Percentiles rank a stretch among this genome's conserved stretches.
Conservation (phyloP, 1,140 invertebrate genomes). For the Parapsyche elsis region DNA sequence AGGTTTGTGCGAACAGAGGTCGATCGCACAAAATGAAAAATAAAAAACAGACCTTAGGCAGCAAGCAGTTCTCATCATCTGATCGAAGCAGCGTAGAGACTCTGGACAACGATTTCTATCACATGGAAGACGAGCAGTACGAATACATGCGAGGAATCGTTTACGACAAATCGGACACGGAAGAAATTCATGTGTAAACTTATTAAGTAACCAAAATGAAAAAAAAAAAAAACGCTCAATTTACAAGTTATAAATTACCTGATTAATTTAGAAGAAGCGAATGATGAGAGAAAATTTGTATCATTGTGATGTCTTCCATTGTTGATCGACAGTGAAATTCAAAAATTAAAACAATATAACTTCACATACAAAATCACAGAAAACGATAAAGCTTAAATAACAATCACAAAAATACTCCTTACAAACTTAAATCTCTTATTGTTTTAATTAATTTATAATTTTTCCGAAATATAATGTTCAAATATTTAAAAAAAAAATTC, state of each 20-base stretch:
- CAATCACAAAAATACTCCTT: too few species aligned
- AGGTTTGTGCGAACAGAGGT: constrained; percentile 65
- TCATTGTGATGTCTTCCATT: constrained; percentile 41
- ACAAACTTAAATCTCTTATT: too few species aligned
- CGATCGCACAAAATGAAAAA: constrained; percentile 67
- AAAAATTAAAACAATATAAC: too few species aligned
- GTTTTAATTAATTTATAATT: too few species aligned
- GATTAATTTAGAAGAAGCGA: not conserved
- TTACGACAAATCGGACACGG: constrained; percentile 47
- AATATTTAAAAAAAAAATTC: too few species aligned
- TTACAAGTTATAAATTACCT: constrained; percentile 25
- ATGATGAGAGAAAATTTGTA: not conserved
- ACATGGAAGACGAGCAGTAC: constrained; percentile 36
- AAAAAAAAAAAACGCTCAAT: not conserved
- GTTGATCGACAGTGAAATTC: constrained; percentile 6
- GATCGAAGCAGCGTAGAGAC: constrained; percentile 66
- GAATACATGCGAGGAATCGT: constrained; percentile 41
- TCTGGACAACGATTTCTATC: constrained; percentile 57
- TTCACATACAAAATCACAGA: too few species aligned
- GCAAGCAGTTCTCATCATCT: constrained; percentile 60
- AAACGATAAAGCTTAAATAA: too few species aligned
- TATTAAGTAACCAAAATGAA: not conserved
- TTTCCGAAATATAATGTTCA: too few species aligned
- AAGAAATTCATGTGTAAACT: constrained; percentile 53
- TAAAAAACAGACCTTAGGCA: constrained; percentile 60